phyloP scores from a whole-genome alignment of 2,797 vertebrate genomes.

The Hydrocynus forskahlii region DNA sequence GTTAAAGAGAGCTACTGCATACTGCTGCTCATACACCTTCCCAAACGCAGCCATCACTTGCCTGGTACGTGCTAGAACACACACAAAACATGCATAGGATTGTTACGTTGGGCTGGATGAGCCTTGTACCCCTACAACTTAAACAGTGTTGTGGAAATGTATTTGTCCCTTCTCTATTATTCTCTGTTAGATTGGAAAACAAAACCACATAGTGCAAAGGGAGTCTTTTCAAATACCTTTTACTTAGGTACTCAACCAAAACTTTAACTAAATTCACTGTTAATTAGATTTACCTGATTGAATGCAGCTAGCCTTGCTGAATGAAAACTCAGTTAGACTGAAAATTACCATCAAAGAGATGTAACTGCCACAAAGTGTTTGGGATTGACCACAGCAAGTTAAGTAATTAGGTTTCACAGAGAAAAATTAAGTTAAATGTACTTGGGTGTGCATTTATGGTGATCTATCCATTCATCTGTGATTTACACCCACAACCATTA shows the following conservation, averaged over 20 bases:
- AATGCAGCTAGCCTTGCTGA: no score
- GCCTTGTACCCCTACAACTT: no score
- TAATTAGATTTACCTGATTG: no score
- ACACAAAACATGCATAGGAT: neutral
- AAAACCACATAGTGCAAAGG: no score
- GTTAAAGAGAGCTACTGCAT: constrained; percentile 91
- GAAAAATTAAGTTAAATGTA: neutral
- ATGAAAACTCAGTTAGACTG: neutral
- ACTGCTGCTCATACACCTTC: constrained; percentile 86
- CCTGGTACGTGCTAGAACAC: constrained; percentile 78
- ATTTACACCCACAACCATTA: constrained; percentile 1
- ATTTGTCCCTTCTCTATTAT: no score
- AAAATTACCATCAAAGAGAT: no score
- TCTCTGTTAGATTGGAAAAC: no score
- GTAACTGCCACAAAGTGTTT: neutral
- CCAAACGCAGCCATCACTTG: constrained; percentile 85
- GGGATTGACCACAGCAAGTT: neutral
- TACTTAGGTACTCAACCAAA: no score
- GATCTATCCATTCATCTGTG: neutral
- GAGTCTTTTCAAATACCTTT: no score
- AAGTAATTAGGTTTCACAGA: neutral
- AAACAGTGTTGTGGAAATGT: no score
- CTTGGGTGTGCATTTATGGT: neutral
- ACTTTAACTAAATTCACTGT: no score
- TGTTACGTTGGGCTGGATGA: constrained; percentile 68